Base-by-base conservation (phyloP, 2,797 vertebrate species). In the Gymnoscopelus microlampas region DNA sequence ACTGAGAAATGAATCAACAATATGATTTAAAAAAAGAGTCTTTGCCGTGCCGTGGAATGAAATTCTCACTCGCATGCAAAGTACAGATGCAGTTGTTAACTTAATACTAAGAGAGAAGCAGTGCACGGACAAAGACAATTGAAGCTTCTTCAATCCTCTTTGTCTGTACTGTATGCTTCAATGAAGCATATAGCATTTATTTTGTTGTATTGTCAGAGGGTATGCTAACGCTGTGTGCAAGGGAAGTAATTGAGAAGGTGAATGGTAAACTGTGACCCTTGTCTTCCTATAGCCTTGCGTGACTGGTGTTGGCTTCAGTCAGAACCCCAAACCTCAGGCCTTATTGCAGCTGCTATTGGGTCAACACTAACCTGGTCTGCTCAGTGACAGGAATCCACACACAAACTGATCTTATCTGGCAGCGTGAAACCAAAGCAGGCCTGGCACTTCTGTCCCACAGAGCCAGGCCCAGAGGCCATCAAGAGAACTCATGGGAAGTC, bases 371-470 rank as follows among this genome's bases (percentile, higher is more conserved):
- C 66, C 63, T 76, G 79, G 61, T 74, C 78, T 73, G 66, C 71
- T 85, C 85, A 73, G 76, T 73, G 77, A 86, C 82, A 85, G 81
- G 78, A 90, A 85, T 83, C 86, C 81, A 81, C 78, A 82, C 79
- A 88, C 73, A 81, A 76, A 68, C 77, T 54, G 89, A 93, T 93
- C 73, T 88, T 92, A 92, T 93, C 91, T 87, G 67, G 26, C 44
- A 58, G 68, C 47, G 14, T 77, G 89, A 93, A 93, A 93, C 82
- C 74, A 74, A 82, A 93, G 85, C 77, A 74, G 84, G 74, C 74
- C 76, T 67, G 67, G 82, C 70, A 80, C 68, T 63, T 70, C 70
- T 69, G 72, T 87, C 83, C 87, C 70, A 84, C 71, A 63, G 83
- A 83, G 79, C 67, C 60, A 26, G 56, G 74, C 84, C 80, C 84